These are phyloP conservation scores for Notarius lentiginosus DNA, from an alignment of 2,113 vertebrate species.

Conservation along the genomic window DNA sequence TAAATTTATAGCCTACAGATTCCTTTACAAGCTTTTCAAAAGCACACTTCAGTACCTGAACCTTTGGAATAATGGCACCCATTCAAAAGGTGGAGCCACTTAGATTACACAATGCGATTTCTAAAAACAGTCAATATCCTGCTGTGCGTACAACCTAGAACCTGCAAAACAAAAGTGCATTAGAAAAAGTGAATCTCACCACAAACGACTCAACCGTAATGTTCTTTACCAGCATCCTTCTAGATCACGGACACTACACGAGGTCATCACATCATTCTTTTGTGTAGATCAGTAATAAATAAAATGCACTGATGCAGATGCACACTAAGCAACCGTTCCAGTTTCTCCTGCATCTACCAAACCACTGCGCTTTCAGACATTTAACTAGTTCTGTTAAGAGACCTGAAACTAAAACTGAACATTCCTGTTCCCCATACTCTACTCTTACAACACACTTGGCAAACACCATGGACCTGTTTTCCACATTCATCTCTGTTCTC, in stretches of 20 bases:
- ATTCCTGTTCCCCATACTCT: slow-evolving; percentile 24
- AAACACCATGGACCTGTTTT: slow-evolving; percentile 27
- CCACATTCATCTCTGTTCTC: slow-evolving; percentile 19
- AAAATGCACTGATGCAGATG: not conserved
- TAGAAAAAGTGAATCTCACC: not conserved
- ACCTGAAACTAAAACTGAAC: slow-evolving; percentile 13
- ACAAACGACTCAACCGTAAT: not conserved
- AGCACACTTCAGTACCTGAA: slow-evolving; percentile 44
- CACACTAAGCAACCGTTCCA: not conserved
- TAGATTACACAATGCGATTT: slow-evolving; percentile 41
- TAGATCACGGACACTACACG: no score
- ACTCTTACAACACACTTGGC: slow-evolving; percentile 44
- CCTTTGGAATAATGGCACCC: slow-evolving; percentile 37
- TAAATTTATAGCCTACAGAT: not conserved
- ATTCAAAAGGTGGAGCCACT: slow-evolving; percentile 32
- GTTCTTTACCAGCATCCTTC: not conserved
- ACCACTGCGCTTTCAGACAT: slow-evolving; percentile 11
- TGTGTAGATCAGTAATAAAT: not conserved
- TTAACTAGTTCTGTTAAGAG: slow-evolving; percentile 18
- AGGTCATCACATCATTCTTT: not conserved
- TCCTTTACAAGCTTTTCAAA: slow-evolving; percentile 14
- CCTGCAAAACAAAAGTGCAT: not conserved
- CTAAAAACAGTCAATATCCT: slow-evolving; percentile 26
- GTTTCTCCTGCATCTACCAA: not conserved
- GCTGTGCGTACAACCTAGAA: not conserved